These are phyloP conservation scores for Hofmannophila pseudospretella DNA, from an alignment of 2,888 invertebrate species.

Conservation along the genomic window DNA sequence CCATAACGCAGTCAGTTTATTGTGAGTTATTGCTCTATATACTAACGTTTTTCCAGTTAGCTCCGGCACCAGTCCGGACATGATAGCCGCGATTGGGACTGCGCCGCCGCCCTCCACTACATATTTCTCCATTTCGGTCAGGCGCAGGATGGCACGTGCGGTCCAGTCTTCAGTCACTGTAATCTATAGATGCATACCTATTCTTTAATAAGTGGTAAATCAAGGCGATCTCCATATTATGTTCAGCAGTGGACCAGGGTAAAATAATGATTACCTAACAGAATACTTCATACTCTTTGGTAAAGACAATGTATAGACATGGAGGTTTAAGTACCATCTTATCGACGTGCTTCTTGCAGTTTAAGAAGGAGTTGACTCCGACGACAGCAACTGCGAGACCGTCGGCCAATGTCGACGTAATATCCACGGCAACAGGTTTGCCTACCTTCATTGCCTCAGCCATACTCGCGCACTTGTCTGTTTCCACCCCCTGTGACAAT, in stretches of 20 bases:
- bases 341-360: conserved; percentile 84
- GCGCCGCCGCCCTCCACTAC: conserved; percentile 96
- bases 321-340: conserved; percentile 83
- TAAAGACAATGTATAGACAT: no score
- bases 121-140: conserved; percentile 91
- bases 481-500: conserved; percentile 88
- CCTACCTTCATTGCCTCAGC: conserved; percentile 82
- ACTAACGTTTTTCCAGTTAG: conserved; percentile 86
- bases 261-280: no score
- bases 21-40: no score
- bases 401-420: conserved; percentile 89
- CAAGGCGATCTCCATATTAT: no score
- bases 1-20: no score
- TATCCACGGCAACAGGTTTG: conserved; percentile 81
- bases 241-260: no score
- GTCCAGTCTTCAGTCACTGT: conserved; percentile 91
- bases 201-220: no score
- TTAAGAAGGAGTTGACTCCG: conserved; percentile 90
- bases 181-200: no score
- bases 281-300: no score
- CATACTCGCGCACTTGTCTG: conserved; percentile 94
- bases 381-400: conserved; percentile 92
- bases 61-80: conserved; percentile 88
- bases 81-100: conserved; percentile 88
- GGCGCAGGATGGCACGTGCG: conserved; percentile 86